Conservation (phyloP, 2,113 vertebrate species). For the Mirounga angustirostris region DNA sequence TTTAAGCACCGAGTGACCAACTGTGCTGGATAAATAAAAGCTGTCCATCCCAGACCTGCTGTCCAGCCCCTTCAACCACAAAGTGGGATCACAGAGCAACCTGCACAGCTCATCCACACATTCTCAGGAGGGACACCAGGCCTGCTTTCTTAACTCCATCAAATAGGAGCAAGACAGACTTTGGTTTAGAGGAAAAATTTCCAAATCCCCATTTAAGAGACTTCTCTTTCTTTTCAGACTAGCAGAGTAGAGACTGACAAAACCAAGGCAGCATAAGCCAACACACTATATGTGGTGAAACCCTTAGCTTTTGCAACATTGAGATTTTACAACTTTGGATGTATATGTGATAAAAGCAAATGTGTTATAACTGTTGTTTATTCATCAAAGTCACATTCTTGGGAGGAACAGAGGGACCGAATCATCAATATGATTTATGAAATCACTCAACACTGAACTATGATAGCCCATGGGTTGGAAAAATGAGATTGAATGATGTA, state of each 20-base stretch:
- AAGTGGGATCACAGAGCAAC: background rate
- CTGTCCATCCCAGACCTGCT: background rate
- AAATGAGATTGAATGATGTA: conserved; percentile 69
- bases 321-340: conserved; percentile 74
- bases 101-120: background rate
- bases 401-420: conserved; percentile 71
- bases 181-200: background rate
- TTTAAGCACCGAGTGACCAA: background rate
- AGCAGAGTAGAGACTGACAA: conserved; percentile 33
- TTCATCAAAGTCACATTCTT: conserved; percentile 80
- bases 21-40: background rate
- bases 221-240: background rate
- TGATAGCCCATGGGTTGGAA: conserved; percentile 64
- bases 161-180: background rate
- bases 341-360: conserved; percentile 69
- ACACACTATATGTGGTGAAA: conserved; percentile 8
- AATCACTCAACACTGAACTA: conserved; percentile 74
- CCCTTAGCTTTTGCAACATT: conserved; percentile 62
- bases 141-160: background rate
- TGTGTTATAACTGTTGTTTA: conserved; percentile 59
- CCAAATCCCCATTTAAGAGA: background rate
- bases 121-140: background rate
- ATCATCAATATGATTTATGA: conserved; percentile 73
- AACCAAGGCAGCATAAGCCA: conserved; percentile 37
- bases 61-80: background rate